phyloP scores from a whole-genome alignment of 2,888 invertebrate genomes.

The Drosophila neonasuta region DNA sequence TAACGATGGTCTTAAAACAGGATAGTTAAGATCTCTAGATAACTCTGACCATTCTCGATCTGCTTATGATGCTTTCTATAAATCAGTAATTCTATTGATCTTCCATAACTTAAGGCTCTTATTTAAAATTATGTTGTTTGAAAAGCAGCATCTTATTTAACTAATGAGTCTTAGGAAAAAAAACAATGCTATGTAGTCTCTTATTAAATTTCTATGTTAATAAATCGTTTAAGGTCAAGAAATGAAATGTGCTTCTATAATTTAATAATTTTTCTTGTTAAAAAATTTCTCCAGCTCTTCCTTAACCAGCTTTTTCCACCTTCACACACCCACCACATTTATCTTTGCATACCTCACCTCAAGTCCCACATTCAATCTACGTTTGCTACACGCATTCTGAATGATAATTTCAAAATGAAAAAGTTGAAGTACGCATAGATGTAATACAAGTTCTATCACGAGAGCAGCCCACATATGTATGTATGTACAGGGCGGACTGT shows the following conservation, averaged over 20 bases:
- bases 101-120: no score
- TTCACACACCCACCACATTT: conserved; percentile 36
- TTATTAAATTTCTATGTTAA: no score
- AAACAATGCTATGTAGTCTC: no score
- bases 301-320: conserved; percentile 4
- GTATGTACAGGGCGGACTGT: conserved; percentile 4
- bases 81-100: no score
- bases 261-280: conserved; percentile 2
- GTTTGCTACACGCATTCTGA: conserved; percentile 45
- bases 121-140: no score
- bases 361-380: conserved; percentile 23
- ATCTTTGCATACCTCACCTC: conserved; percentile 12
- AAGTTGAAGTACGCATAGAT: conserved; percentile 27
- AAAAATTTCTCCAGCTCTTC: conserved; percentile 6
- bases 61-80: neutral
- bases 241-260: neutral
- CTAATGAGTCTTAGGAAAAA: no score
- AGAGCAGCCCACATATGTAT: conserved; percentile 50
- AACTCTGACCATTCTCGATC: neutral
- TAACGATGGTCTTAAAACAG: conserved; percentile 7
- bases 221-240: neutral
- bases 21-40: conserved; percentile 16
- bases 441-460: conserved; percentile 54
- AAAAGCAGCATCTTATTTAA: no score
- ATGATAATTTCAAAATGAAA: conserved; percentile 55